Percentiles rank a stretch among this genome's conserved stretches.
phyloP scores from a whole-genome alignment of 2,113 vertebrate genomes.

The Naja naja region DNA sequence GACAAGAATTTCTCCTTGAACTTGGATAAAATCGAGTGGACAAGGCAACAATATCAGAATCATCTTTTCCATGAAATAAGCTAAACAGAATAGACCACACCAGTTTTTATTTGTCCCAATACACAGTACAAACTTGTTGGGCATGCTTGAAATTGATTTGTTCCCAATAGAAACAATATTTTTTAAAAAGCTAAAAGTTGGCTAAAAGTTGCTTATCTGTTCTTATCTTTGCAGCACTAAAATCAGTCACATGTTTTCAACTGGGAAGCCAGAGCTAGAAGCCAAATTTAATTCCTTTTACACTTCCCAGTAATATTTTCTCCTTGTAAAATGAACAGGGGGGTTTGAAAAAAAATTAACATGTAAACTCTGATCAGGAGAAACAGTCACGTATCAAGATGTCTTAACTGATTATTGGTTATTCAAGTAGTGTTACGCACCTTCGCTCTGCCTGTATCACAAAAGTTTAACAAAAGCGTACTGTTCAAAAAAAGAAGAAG shows the following conservation, averaged over 20 bases:
- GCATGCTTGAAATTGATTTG: neutral
- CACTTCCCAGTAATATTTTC: neutral
- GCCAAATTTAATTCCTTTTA: neutral
- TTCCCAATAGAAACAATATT: neutral
- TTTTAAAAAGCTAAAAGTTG: neutral
- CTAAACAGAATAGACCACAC: neutral
- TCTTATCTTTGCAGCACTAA: constrained; percentile 4
- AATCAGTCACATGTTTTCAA: neutral
- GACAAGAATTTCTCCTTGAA: constrained; percentile 34
- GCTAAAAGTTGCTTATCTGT: neutral
- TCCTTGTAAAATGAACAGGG: neutral
- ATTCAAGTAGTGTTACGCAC: neutral
- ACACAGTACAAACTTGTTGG: neutral
- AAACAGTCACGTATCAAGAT: neutral
- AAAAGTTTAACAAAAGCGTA: constrained; percentile 1
- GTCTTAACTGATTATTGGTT: neutral
- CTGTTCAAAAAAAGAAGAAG: neutral
- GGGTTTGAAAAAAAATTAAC: neutral
- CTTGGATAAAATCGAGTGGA: constrained; percentile 29
- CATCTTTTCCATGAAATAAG: constrained; percentile 17
- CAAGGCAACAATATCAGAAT: constrained; percentile 2
- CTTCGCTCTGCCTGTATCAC: neutral
- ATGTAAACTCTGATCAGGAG: neutral
- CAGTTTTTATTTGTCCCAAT: neutral
- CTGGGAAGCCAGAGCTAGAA: neutral